Conservation (phyloP, 2,113 vertebrate species). For the Abramis brama region DNA sequence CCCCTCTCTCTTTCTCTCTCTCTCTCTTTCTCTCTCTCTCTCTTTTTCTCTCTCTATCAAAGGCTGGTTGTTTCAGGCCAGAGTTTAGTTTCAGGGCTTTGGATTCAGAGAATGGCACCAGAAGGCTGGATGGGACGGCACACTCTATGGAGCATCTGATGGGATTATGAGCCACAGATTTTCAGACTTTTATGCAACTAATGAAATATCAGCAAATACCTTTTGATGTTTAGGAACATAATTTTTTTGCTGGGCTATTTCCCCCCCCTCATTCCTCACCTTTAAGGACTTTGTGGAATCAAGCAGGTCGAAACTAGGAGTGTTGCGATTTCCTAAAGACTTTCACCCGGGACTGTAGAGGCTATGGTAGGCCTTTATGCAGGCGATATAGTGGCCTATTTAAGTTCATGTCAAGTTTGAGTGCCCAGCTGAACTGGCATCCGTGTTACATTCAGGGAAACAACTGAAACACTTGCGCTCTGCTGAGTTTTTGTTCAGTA, state of each 20-base stretch:
- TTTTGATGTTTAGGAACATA: not conserved
- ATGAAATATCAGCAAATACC: not conserved
- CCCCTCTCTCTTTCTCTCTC: slow-evolving; percentile 32
- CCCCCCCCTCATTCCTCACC: too few species aligned
- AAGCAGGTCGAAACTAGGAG: not conserved
- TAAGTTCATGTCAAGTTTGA: not conserved
- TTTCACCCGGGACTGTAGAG: not conserved
- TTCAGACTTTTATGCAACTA: not conserved
- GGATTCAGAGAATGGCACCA: slow-evolving; percentile 65
- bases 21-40: slow-evolving; percentile 33
- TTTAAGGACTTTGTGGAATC: not conserved
- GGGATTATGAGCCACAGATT: slow-evolving; percentile 65
- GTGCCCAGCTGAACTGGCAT: not conserved
- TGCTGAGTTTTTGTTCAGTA: not conserved
- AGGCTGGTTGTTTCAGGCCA: slow-evolving; percentile 73
- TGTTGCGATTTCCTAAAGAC: not conserved
- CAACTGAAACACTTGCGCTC: not conserved
- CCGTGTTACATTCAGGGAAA: not conserved
- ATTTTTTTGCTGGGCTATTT: not conserved
- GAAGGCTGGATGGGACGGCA: slow-evolving; percentile 65
- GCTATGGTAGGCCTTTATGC: not conserved
- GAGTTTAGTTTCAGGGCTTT: slow-evolving; percentile 72
- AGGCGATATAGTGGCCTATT: not conserved
- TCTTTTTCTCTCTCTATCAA: slow-evolving; percentile 54
- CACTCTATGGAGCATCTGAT: slow-evolving; percentile 68